Base-by-base conservation (phyloP, 2,888 invertebrate genomes). In the Psylliodes chrysocephalus region DNA sequence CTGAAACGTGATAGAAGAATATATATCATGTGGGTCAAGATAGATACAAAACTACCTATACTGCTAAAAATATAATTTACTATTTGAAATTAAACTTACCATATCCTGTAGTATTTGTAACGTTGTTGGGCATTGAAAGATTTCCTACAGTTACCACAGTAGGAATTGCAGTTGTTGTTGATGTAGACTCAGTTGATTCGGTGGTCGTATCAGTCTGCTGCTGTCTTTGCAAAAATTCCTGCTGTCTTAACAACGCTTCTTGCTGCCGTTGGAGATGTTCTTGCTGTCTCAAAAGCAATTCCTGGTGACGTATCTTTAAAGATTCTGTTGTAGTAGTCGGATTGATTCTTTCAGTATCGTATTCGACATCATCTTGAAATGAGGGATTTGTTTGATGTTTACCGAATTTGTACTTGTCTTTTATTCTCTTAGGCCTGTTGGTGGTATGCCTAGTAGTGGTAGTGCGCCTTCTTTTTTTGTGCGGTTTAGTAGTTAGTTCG, bases 101-200 rank as follows among this genome's bases (percentile, higher is more conserved):
- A 63, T 75, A 72, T 61, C 72, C 72, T 12, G 70, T 66, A 19
- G 14, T 59, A 55, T 67, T 68, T 7, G 65, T 63, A 14, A 52
- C 28, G 42, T 63, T 59, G n/a, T 30, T n/a, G 14, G n/a, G n/a
- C n/a, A n/a, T n/a, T n/a, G n/a, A n/a, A n/a, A 30, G 46, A 30
- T 60, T 66, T 12, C 59, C 59, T 17, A 15, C 14, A 3, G 56
- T 19, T 28, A 49, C 4, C n/a, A 55, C 46, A 17, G 77, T 79
- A 28, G 83, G 82, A 1, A 75, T 77, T 35, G 82, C 81, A 1
- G 81, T 79, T 25, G 74, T 84, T 10, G 72, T 62, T 1, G 72
- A 46, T 3, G 70, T 59, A 6, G 70, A 64, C 10, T 70, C 46
- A 4, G 72, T 63, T 28, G 69, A 57, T 19, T 66, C 60, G 14